Evolutionary conservation across 1,140 invertebrate genomes (phyloP).

Genomic region (Homalodisca vitripennis): DNA sequence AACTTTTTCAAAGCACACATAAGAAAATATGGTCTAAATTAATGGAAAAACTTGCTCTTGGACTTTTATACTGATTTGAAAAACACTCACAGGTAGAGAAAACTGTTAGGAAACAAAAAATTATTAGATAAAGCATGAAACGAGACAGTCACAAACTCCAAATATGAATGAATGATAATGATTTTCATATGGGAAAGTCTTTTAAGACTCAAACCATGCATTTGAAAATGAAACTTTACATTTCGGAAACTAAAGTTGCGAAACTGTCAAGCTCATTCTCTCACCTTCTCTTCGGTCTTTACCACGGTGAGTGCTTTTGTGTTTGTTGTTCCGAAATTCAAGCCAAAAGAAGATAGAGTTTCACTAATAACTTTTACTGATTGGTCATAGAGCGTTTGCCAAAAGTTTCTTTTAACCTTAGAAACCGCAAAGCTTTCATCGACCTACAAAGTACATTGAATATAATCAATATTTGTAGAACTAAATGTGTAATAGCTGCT

Average conservation of each 20-base stretch:
- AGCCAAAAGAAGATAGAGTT: constrained; percentile 15
- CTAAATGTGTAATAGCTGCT: too few species aligned
- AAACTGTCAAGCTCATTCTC: neutral
- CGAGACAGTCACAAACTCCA: too few species aligned
- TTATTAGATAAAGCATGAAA: too few species aligned
- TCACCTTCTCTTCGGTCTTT: constrained; percentile 6
- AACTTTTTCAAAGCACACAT: too few species aligned
- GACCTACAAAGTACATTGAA: neutral
- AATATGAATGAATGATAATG: too few species aligned
- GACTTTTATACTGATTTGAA: too few species aligned
- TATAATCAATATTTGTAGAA: neutral
- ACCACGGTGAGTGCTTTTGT: constrained; percentile 1
- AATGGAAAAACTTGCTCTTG: too few species aligned
- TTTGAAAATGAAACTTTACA: neutral
- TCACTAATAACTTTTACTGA: neutral
- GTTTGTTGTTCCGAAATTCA: constrained; percentile 17
- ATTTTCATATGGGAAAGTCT: too few species aligned
- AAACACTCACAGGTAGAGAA: too few species aligned
- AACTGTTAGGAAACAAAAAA: too few species aligned
- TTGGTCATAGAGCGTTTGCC: constrained; percentile 19
- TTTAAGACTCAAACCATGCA: neutral
- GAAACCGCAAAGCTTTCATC: constrained; percentile 16
- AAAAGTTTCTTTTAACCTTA: constrained; percentile 17
- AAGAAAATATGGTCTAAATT: too few species aligned
- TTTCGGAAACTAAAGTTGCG: neutral